Percentiles rank a stretch among this genome's conserved stretches.
These are phyloP conservation scores for Aldabrachelys gigantea DNA, from an alignment of 2,113 vertebrate species.

Conservation along the genomic window DNA sequence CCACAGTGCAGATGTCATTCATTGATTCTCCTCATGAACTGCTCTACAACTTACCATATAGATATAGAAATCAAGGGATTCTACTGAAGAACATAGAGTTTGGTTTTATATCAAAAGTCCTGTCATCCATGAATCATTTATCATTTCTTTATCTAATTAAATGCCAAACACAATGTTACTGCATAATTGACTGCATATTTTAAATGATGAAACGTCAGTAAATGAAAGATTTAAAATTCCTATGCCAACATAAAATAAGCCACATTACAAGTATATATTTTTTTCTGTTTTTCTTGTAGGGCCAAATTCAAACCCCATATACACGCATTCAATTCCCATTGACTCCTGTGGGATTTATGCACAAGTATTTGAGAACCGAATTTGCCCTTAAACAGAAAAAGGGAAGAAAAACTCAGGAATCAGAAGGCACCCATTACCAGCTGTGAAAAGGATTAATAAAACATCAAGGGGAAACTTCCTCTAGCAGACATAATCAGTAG, in stretches of 20 bases:
- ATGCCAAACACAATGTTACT: conserved; percentile 1
- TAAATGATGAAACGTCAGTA: not conserved
- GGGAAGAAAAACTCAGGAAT: not conserved
- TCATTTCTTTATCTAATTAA: conserved; percentile 11
- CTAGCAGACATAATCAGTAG: not conserved
- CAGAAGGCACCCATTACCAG: not conserved
- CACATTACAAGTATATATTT: not conserved
- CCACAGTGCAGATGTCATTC: not conserved
- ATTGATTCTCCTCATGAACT: not conserved
- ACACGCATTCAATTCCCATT: not conserved
- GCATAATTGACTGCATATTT: not conserved
- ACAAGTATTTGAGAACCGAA: not conserved
- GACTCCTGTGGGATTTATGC: not conserved
- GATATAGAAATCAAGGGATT: not conserved
- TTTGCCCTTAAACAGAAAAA: not conserved
- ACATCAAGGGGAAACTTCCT: not conserved
- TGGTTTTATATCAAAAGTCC: not conserved
- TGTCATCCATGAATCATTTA: not conserved
- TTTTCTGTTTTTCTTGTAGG: not conserved
- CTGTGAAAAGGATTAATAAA: not conserved
- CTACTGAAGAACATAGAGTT: not conserved
- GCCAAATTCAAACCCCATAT: not conserved
- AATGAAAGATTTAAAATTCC: accelerated
- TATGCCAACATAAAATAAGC: accelerated
- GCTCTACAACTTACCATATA: not conserved